Evolutionary conservation across 2,797 vertebrate genomes (phyloP), one percentile per base, ranked within the genome.

Genomic region (Girardinus metallicus): DNA sequence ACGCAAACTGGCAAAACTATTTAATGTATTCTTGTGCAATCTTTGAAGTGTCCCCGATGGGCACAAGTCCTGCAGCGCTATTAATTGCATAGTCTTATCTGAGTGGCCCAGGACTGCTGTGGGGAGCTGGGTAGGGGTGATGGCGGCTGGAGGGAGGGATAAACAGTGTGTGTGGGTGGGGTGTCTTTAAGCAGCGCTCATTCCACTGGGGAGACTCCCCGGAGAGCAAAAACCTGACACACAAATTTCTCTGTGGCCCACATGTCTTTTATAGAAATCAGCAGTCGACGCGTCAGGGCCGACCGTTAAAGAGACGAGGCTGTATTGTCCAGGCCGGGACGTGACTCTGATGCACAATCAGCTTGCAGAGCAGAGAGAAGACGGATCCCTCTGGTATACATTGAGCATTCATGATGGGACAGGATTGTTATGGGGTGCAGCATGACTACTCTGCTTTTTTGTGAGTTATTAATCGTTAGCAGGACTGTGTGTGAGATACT

Each of bases 21-120:
- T 87, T 49, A 82, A 87, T 86, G 74, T 87, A 85, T 87, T 87
- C 81, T n/a, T 39, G 62, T 9, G 62, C 68, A 78, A 74, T 84
- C 89, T 92, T 90, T 93, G 91, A 93, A 90, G 88, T 89, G 84
- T 83, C 78, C 91, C 87, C 86, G 8, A 23, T 79, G 82, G 89
- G 86, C 2, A 60, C 77, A 51, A 80, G 80, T 88, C 91, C 88
- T 87, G 87, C 74, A 85, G 91, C 83, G 86, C 88, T 87, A 91
- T 93, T 94, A 95, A 94, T 93, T 93, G 91, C 86, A 74, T 78
- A 72, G 90, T 91, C 93, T 95, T 95, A 95, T 94, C 93, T 77
- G 83, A 85, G 91, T 75, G 83, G 89, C 79, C 87, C 94, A 94
- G 91, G 89, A 92, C 88, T 82, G 91, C 92, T 85, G 74, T 26